Base-by-base conservation (phyloP, 2,113 vertebrate genomes). In the Tetrao urogallus region DNA sequence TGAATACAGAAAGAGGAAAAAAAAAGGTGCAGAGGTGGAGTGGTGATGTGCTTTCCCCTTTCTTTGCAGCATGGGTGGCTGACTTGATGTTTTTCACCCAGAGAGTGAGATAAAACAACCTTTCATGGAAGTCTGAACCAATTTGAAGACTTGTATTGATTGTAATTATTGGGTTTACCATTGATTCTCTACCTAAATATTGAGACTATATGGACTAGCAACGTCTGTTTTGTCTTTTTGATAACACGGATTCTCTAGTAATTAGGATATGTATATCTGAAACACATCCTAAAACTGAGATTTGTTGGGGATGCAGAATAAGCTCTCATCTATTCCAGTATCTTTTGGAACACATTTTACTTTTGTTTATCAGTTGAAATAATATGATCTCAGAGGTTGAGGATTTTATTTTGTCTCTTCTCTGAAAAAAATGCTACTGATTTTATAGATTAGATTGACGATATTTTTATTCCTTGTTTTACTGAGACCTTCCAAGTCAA, bases 141-240 rank as follows among this genome's bases (percentile, higher is more conserved):
- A 14, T 54, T 73, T 52, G 64, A 54, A 65, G 16, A 18, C 25
- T 66, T 8, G 3, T 30, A 47, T n/a, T 0, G 0, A 75, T 28
- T 57, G 11, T 52, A 81, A 60, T 80, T 84, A 57, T 57, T 30
- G 32, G 67, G 5, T 78, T 84, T 67, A 42, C 5, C 7, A 13
- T 34, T 75, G 19, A 8, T 67, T 67, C 24, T 25, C 12, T 76
- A 89, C 89, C 27, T 92, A 43, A 43, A 19, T 64, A 6, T 38
- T 58, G 56, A 58, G 25, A 30, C n/a, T 64, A 3, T 34, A 10
- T 52, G 17, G 10, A 8, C 42, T 80, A 80, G 24, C 19, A 70
- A 81, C 18, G 66, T 66, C 50, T 80, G 11, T 28, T 52, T 54
- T 13, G 9, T 70, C 16, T 36, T 90, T 88, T 83, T 82, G 42